These are phyloP conservation scores for Python bivittatus DNA, from an alignment of 2,113 vertebrate genomes.

Conservation along the genomic window DNA sequence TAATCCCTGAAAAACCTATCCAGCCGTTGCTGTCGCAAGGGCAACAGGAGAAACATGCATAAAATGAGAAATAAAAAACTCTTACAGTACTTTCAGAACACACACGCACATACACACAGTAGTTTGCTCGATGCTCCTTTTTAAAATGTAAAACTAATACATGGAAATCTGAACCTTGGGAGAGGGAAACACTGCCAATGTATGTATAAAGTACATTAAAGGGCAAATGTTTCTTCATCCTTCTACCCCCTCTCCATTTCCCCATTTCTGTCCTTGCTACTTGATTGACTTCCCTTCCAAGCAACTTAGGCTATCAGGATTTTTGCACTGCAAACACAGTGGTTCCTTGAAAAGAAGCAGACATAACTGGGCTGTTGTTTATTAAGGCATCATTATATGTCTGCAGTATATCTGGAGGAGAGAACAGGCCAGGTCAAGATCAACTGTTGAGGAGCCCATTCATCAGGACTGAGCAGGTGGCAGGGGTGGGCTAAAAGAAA, in stretches of 20 bases:
- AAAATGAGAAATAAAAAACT: neutral
- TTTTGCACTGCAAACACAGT: constrained; percentile 34
- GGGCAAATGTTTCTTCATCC: neutral
- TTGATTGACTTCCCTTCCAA: constrained; percentile 30
- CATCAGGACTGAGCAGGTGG: constrained; percentile 73
- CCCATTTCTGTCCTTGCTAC: neutral
- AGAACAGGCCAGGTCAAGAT: constrained; percentile 69
- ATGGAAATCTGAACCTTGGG: neutral
- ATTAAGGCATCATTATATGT: constrained; percentile 68
- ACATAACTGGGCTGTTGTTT: constrained; percentile 60
- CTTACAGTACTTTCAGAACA: neutral
- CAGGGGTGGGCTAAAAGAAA: constrained; percentile 60
- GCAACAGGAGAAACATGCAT: constrained; percentile 18
- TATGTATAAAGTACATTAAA: neutral
- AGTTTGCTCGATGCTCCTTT: neutral
- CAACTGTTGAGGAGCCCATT: constrained; percentile 66
- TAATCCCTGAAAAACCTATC: constrained; percentile 29
- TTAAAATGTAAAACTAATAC: neutral
- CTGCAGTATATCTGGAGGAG: constrained; percentile 62
- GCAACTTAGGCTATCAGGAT: neutral
- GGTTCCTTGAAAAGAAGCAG: constrained; percentile 47
- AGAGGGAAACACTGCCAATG: neutral
- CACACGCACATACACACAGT: neutral
- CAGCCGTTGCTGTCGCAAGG: neutral
- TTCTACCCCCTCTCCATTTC: neutral